Evolutionary conservation across 2,797 vertebrate genomes (phyloP).

Genomic region (Apogon hyalosoma): DNA sequence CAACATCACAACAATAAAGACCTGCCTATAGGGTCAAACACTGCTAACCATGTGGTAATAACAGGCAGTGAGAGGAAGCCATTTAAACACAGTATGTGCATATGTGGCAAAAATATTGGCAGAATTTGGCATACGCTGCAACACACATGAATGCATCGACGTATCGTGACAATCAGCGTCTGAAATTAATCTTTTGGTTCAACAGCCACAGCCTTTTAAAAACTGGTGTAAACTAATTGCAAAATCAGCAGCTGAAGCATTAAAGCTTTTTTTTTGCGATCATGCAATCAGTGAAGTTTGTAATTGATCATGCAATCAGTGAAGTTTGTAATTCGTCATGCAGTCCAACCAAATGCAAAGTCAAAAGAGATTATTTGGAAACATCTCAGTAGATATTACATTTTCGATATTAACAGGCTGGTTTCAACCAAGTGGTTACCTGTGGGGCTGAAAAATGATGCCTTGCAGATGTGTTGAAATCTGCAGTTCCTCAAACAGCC

Average conservation of each 20-base stretch:
- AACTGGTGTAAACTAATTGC: slow-evolving; percentile 65
- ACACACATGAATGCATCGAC: slow-evolving; percentile 44
- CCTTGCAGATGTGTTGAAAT: too few species aligned
- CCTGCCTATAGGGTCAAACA: slow-evolving; percentile 6
- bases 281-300: slow-evolving; percentile 53
- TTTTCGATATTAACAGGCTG: too few species aligned
- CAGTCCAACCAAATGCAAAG: slow-evolving; percentile 46
- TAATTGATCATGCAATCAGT: slow-evolving; percentile 41
- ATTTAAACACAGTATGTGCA: slow-evolving; percentile 29
- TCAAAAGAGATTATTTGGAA: slow-evolving; percentile 9
- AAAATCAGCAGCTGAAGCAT: slow-evolving; percentile 47
- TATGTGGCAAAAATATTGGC: slow-evolving; percentile 39
- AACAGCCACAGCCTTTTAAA: slow-evolving; percentile 43
- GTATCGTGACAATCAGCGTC: slow-evolving; percentile 61
- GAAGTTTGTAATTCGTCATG: slow-evolving; percentile 56
- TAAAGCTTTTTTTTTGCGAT: slow-evolving; percentile 26
- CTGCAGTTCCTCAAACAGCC: too few species aligned
- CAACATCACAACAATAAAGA: slow-evolving; percentile 20
- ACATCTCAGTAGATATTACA: too few species aligned
- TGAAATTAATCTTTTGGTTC: slow-evolving; percentile 69
- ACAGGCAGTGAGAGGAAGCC: slow-evolving; percentile 17
- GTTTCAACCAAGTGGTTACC: too few species aligned
- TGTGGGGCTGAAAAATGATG: too few species aligned
- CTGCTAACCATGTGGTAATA: slow-evolving; percentile 7
- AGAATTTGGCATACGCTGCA: slow-evolving; percentile 33